Conservation (phyloP, 2,113 vertebrate genomes). For the Spilogale gracilis region DNA sequence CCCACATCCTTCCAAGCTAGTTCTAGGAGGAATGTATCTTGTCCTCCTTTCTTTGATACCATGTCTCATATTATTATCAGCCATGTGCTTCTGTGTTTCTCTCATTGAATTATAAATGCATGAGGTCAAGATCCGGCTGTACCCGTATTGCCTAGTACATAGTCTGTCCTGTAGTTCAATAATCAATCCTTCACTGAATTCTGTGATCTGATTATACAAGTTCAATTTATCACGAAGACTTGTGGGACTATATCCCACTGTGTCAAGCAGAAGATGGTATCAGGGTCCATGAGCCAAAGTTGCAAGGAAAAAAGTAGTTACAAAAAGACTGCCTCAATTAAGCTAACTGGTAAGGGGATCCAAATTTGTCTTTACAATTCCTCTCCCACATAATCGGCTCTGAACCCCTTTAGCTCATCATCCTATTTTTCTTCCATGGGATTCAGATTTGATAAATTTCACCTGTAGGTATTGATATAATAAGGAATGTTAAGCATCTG, state of each 20-base stretch:
- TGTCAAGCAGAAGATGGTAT: not conserved
- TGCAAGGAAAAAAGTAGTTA: not conserved
- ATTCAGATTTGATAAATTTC: not conserved
- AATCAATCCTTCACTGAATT: not conserved
- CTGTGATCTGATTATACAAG: conserved; percentile 33
- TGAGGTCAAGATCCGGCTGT: not conserved
- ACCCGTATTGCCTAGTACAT: not conserved
- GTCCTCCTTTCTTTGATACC: not conserved
- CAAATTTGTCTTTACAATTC: not conserved
- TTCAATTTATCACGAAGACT: not conserved
- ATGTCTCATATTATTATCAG: not conserved
- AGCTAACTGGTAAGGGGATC: not conserved
- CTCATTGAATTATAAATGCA: not conserved
- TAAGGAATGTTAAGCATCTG: not conserved
- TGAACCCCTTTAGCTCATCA: not conserved
- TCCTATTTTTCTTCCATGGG: not conserved
- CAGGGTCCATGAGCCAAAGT: not conserved
- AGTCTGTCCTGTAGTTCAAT: not conserved
- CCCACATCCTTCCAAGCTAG: too few relatives aligned
- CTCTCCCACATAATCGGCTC: not conserved
- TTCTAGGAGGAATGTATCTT: not conserved
- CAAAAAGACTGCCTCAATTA: not conserved
- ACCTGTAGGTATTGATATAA: not conserved
- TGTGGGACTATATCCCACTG: not conserved
- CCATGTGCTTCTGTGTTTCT: not conserved